Evolutionary conservation across 2,113 vertebrate genomes (phyloP).

Genomic region (Petroica traversi): DNA sequence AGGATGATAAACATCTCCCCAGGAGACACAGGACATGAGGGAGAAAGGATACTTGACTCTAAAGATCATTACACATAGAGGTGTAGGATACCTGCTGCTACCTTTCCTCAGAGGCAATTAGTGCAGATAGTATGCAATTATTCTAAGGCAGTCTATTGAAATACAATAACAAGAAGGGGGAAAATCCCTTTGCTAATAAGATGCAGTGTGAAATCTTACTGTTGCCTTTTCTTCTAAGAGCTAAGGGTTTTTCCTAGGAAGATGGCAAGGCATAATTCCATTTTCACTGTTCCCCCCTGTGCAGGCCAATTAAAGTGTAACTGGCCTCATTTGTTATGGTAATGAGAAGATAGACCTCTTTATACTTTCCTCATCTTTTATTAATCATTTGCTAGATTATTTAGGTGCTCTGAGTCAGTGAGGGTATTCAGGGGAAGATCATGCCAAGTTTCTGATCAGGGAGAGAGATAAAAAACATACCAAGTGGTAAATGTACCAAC

Average conservation of each 20-base stretch:
- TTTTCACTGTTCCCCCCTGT: neutral
- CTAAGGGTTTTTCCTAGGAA: neutral
- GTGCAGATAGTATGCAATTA: neutral
- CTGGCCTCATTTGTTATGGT: neutral
- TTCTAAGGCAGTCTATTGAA: neutral
- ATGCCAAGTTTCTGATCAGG: neutral
- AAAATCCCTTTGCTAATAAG: neutral
- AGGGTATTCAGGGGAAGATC: neutral
- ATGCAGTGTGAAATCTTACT: neutral
- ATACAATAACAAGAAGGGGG: neutral
- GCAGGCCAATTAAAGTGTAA: neutral
- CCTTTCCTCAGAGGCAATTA: neutral
- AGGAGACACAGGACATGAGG: rapidly evolving
- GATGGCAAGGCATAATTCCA: neutral
- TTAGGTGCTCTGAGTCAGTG: neutral
- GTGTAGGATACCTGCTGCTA: neutral
- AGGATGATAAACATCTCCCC: too few relatives aligned
- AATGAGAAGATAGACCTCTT: neutral
- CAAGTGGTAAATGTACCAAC: neutral
- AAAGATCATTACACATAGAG: neutral
- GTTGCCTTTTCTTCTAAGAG: neutral
- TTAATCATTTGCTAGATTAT: neutral
- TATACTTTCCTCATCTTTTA: neutral
- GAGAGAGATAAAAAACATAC: neutral
- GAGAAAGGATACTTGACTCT: neutral